Evolutionary conservation across 2,888 invertebrate genomes (phyloP).

Genomic region (Lagria hirta): DNA sequence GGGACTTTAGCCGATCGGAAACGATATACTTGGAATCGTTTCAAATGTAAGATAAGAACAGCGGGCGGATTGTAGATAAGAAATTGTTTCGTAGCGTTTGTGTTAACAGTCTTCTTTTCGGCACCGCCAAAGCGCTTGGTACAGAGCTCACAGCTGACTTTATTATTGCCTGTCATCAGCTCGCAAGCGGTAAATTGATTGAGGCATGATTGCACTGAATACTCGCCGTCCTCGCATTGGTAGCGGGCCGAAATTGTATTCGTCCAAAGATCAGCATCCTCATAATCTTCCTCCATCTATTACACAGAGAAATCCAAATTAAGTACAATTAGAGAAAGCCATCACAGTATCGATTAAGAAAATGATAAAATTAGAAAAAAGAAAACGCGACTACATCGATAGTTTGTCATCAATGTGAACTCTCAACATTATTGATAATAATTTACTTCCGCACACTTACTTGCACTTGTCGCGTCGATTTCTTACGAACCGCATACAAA

Average conservation of each 20-base stretch:
- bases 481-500: too few relatives aligned
- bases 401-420: too few relatives aligned
- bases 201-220: conserved; percentile 85
- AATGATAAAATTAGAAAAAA: too few relatives aligned
- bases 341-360: too few relatives aligned
- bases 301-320: conserved; percentile 13
- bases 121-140: conserved; percentile 71
- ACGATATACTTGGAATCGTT: conserved; percentile 76
- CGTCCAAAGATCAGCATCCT: conserved; percentile 42
- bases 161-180: conserved; percentile 87
- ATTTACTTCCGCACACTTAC: too few relatives aligned
- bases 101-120: conserved; percentile 73
- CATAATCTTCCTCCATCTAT: conserved; percentile 51
- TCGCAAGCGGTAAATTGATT: conserved; percentile 92
- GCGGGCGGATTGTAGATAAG: conserved; percentile 90
- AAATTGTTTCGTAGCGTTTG: conserved; percentile 81
- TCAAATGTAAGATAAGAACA: conserved; percentile 91
- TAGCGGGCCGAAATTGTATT: conserved; percentile 63
- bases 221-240: conserved; percentile 74
- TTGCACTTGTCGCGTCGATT: too few relatives aligned
- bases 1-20: conserved; percentile 77
- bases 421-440: too few relatives aligned
- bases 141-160: conserved; percentile 90
- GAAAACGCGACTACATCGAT: too few relatives aligned
- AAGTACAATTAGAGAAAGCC: too few relatives aligned